A percentile compares a stretch with the other conserved stretches of the same genome.
phyloP scores from a whole-genome alignment of 1,140 invertebrate genomes.

The Antheraea pernyi region DNA sequence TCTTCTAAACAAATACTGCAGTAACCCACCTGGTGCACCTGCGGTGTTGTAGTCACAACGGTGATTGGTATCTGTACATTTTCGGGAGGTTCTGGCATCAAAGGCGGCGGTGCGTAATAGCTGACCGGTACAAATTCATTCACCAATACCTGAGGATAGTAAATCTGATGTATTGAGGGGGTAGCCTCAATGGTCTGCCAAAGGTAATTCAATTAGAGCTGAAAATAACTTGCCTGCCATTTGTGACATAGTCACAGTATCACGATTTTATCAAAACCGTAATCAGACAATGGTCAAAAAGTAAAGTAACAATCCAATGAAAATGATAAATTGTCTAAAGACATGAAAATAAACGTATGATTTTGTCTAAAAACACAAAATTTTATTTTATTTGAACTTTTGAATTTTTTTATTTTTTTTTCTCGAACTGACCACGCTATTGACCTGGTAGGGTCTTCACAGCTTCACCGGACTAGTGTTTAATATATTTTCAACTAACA shows the following conservation, averaged over 20 bases:
- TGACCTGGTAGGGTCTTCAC: no score
- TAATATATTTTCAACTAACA: no score
- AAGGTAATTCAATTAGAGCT: constrained; percentile 11
- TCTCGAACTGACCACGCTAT: no score
- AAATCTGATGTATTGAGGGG: not conserved
- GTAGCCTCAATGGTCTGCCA: not conserved
- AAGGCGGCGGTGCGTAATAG: constrained; percentile 41
- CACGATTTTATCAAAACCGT: not conserved
- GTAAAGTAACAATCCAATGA: no score
- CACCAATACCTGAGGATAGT: constrained; percentile 43
- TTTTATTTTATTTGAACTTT: no score
- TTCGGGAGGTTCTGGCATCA: constrained; percentile 46
- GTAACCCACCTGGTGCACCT: constrained; percentile 63
- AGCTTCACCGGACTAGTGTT: no score
- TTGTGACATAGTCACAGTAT: not conserved
- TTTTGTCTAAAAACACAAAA: no score
- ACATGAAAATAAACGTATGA: no score
- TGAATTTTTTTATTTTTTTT: no score
- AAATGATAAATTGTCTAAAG: no score
- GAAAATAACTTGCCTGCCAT: constrained; percentile 10
- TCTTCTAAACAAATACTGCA: not conserved
- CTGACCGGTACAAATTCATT: constrained; percentile 59
- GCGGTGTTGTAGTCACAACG: constrained; percentile 31
- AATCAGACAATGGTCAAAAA: not conserved
- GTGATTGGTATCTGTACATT: constrained; percentile 17